Conservation (phyloP, 2,113 vertebrate species). For the Halcyon senegalensis region DNA sequence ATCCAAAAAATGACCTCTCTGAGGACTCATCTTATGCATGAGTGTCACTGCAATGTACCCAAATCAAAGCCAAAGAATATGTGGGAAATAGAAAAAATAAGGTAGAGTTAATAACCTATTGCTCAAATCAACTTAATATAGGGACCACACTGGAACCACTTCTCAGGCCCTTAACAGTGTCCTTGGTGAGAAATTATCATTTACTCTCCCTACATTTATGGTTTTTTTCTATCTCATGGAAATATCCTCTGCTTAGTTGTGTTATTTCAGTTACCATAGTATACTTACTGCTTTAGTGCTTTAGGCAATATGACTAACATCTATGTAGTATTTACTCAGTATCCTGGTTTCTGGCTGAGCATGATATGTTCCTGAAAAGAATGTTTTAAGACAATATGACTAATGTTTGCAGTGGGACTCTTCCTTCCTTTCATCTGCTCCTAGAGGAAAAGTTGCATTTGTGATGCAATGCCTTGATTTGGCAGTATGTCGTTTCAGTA, state of each 20-base stretch:
- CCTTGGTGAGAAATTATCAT: background rate
- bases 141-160: background rate
- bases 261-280: background rate
- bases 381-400: background rate
- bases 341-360: background rate
- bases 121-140: background rate
- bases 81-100: background rate
- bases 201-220: background rate
- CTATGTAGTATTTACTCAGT: background rate
- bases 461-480: background rate
- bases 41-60: accelerated
- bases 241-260: background rate
- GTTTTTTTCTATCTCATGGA: background rate
- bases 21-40: background rate
- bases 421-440: background rate
- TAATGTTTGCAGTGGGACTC: background rate
- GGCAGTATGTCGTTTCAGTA: background rate
- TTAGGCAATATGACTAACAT: background rate
- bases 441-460: background rate
- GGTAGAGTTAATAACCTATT: background rate
- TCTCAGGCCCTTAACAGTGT: background rate
- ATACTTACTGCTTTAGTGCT: background rate
- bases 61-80: background rate
- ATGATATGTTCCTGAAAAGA: background rate
- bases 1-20: background rate